Evolutionary conservation across 2,797 vertebrate genomes (phyloP).

Genomic region (Champsocephalus gunnari): DNA sequence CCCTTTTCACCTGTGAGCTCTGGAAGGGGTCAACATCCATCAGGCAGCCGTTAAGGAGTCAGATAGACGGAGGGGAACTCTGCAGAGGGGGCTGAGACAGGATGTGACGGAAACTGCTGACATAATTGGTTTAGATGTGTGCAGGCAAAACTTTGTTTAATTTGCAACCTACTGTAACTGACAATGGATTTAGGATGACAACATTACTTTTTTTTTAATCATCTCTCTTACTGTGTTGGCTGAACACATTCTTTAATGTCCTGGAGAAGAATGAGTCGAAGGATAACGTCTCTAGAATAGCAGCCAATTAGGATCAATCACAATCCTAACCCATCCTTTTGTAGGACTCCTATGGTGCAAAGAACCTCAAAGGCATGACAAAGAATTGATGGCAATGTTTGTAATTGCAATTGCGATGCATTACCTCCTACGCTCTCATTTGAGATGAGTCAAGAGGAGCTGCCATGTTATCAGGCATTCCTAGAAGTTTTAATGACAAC

Average conservation of each 20-base stretch:
- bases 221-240: slow-evolving; percentile 6
- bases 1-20: slow-evolving; percentile 29
- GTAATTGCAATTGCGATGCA: not conserved
- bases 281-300: slow-evolving; percentile 34
- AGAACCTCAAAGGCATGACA: not conserved
- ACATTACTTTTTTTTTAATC: slow-evolving; percentile 24
- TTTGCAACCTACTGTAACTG: slow-evolving; percentile 45
- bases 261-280: slow-evolving; percentile 8
- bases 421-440: not conserved
- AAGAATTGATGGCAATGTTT: slow-evolving; percentile 8
- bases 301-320: slow-evolving; percentile 61
- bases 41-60: slow-evolving; percentile 52
- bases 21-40: slow-evolving; percentile 20
- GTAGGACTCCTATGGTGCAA: slow-evolving; percentile 8
- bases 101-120: slow-evolving; percentile 45
- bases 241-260: slow-evolving; percentile 3
- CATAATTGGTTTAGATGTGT: slow-evolving; percentile 56
- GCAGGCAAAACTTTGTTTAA: slow-evolving; percentile 46
- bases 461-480: not conserved
- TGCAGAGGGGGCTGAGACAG: slow-evolving; percentile 12
- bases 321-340: slow-evolving; percentile 21
- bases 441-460: slow-evolving; percentile 14
- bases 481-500: not conserved
- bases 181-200: slow-evolving; percentile 38
- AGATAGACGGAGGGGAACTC: slow-evolving; percentile 32